Base-by-base conservation (phyloP, 2,888 invertebrate species). In the Eucera pruinosa region DNA sequence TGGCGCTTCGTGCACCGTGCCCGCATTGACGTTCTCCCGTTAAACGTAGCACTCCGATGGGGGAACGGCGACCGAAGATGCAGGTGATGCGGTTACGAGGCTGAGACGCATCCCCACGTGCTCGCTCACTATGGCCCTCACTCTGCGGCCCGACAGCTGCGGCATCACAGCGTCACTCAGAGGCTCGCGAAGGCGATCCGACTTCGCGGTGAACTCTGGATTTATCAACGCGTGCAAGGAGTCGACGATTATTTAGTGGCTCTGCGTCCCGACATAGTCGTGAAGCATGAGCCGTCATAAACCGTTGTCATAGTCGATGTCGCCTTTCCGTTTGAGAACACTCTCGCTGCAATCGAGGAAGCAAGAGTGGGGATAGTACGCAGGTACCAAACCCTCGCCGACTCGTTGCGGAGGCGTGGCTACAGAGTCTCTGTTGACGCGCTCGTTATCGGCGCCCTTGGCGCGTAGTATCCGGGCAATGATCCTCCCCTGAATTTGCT, bases 1-100 rank as follows among this genome's bases (percentile, higher is more conserved):
- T 92, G 92, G 90, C 81, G 91, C 0, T 91, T 92, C 60, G 81
- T 92, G 7, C 90, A 91, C 74, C 79, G 88, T 0, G 90, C 89
- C 1, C 75, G 89, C 6, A 85, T 90, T 11, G 81, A 88, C 60
- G 84, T 88, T 2, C 76, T 91, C 0, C 91, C 90, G 0, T 83
- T 90, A 0, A 89, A 87, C 54, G 87, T 81, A 13, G 75, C 72
- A 0, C 15, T 43, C 7, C 74, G 62, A 7, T 79, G 81, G 79
- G 80, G 77, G 11, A 33, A 54, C 25, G 75, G 79, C 1, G 89
- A 89, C 50, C 81, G 80, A 43, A 58, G 88, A 0, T 89, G 90
- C 71, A 74, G 89, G 57, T 65, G 74, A 0, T 91, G 91, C 69
- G 85, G 87, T 0, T 62, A 74, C 4, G 45, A 11, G 0, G 61